A percentile compares a stretch with the other conserved stretches of the same genome.
Evolutionary conservation across 2,888 invertebrate species (phyloP).

Genomic region (Sceliomorpha sp.): DNA sequence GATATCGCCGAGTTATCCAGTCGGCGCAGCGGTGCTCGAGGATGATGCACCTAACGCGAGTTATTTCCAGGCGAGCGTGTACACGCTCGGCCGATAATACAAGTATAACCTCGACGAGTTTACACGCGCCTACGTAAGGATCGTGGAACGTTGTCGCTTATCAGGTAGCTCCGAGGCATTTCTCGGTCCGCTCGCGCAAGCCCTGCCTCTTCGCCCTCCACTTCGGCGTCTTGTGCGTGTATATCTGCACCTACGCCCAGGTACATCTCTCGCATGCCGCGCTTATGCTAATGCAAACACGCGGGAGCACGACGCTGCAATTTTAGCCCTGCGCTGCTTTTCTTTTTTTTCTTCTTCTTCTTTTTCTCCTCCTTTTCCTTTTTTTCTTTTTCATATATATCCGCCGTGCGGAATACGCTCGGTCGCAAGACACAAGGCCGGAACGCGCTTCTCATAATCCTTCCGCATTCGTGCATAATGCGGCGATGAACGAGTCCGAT

Average conservation of each 20-base stretch:
- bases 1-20: constrained; percentile 39
- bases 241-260: constrained; percentile 47
- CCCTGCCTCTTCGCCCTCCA: constrained; percentile 17
- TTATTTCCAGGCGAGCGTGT: constrained; percentile 30
- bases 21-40: constrained; percentile 2
- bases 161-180: constrained; percentile 36
- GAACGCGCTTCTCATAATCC: constrained; percentile 25
- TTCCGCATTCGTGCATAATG: constrained; percentile 37
- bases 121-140: constrained; percentile 38
- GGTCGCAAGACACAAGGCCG: constrained; percentile 25
- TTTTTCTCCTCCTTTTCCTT: constrained; percentile 1
- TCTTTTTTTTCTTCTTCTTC: background rate
- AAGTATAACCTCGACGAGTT: constrained; percentile 36
- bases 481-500: constrained; percentile 16
- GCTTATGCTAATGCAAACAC: constrained; percentile 52
- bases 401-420: constrained; percentile 22
- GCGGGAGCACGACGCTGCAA: constrained; percentile 13
- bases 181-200: constrained; percentile 29
- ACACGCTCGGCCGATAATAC: constrained; percentile 37
- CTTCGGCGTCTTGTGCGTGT: constrained; percentile 22
- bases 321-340: background rate
- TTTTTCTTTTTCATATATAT: constrained; percentile 8
- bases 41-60: constrained; percentile 7
- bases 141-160: constrained; percentile 42
- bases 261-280: constrained; percentile 37